Evolutionary conservation across 2,113 vertebrate genomes (phyloP).

Genomic region (Peromyscus californicus): DNA sequence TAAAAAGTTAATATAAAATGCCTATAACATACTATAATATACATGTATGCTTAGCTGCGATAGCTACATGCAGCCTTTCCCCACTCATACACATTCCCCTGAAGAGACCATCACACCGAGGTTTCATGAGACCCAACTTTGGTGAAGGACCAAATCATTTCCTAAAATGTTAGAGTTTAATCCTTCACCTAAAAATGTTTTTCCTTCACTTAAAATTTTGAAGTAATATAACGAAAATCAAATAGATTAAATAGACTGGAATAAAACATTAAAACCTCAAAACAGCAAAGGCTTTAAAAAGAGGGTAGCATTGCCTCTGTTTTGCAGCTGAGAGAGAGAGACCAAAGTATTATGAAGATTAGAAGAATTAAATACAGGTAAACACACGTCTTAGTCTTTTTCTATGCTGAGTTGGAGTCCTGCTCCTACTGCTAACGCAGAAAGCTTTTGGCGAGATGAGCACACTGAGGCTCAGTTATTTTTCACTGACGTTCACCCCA

Average conservation of each 20-base stretch:
- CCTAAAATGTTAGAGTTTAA: slow-evolving; percentile 14
- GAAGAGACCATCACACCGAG: not conserved
- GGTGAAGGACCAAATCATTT: not conserved
- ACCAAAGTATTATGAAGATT: not conserved
- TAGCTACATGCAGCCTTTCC: not conserved
- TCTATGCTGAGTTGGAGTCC: not conserved
- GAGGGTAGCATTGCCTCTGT: not conserved
- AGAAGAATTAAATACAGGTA: not conserved
- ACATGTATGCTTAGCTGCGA: not conserved
- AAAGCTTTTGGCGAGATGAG: not conserved
- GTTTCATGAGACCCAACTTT: not conserved
- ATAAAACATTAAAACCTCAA: not conserved
- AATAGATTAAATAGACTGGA: not conserved
- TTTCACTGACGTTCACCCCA: not conserved
- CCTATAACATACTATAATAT: not conserved
- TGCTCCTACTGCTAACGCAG: not conserved
- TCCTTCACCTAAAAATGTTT: not conserved
- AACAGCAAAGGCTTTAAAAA: not conserved
- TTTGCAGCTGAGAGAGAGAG: not conserved
- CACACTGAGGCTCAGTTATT: not conserved
- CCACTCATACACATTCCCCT: not conserved
- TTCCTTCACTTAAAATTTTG: not conserved
- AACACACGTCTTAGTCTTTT: not conserved
- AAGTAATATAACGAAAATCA: not conserved
- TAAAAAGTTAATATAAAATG: not conserved